A percentile compares a stretch with the other conserved stretches of the same genome.
phyloP scores from a whole-genome alignment of 2,113 vertebrate species.

The Thunnus thynnus region DNA sequence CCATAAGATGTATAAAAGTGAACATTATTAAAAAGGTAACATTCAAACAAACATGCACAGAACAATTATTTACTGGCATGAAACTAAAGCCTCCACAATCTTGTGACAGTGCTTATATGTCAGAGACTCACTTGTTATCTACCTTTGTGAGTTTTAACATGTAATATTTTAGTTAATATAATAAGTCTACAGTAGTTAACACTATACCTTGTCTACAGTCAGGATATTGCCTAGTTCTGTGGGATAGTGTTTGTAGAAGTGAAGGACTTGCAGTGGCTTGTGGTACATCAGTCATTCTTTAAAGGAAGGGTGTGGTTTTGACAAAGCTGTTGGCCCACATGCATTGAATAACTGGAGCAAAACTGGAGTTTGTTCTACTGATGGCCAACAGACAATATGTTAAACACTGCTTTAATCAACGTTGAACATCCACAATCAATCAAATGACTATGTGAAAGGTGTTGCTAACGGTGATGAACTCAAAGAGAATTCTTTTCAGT shows the following conservation, averaged over 20 bases:
- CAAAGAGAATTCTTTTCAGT: neutral
- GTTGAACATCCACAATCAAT: neutral
- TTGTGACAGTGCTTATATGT: neutral
- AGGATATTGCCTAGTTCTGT: neutral
- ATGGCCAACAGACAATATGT: neutral
- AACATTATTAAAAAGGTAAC: neutral
- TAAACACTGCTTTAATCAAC: neutral
- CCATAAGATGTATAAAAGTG: neutral
- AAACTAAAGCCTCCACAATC: neutral
- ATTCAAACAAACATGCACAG: neutral
- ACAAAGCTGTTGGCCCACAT: constrained; percentile 51
- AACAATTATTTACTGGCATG: too few species aligned
- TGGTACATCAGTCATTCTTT: constrained; percentile 39
- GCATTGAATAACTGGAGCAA: constrained; percentile 36
- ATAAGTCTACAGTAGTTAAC: neutral
- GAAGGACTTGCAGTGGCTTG: constrained; percentile 63
- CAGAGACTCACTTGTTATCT: too few species aligned
- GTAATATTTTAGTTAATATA: neutral
- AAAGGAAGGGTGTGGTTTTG: constrained; percentile 58
- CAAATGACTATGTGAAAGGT: neutral
- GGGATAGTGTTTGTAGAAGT: constrained; percentile 20
- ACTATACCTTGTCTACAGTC: neutral
- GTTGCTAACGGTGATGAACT: neutral
- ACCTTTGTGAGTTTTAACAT: neutral
- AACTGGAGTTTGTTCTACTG: neutral